phyloP scores from a whole-genome alignment of 2,797 vertebrate genomes.

The Molossus molossus region DNA sequence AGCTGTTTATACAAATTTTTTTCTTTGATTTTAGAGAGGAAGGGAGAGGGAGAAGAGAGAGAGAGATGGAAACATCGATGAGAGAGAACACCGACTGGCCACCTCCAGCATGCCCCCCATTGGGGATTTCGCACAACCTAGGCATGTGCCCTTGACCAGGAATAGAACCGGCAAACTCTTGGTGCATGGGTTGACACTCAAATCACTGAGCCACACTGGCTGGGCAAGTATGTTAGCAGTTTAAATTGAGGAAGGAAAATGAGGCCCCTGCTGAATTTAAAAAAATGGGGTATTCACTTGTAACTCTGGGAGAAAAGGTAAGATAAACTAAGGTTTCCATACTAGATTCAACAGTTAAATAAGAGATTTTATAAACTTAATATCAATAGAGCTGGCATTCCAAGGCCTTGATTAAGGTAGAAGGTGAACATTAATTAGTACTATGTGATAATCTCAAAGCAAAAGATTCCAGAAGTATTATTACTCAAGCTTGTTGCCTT shows the following conservation, averaged over 20 bases:
- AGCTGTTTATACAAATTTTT: background rate
- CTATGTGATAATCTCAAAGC: background rate
- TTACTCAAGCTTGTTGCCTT: slow-evolving; percentile 11
- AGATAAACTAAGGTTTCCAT: slow-evolving; percentile 47
- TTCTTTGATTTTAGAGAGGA: no score
- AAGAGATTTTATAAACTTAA: slow-evolving; percentile 24
- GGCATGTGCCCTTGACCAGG: no score
- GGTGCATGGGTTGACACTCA: no score
- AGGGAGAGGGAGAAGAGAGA: no score
- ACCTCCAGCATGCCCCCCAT: no score
- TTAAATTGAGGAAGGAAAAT: slow-evolving; percentile 37
- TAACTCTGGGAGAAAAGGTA: slow-evolving; percentile 24
- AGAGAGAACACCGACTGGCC: no score
- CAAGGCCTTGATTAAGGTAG: background rate
- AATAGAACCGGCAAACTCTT: no score
- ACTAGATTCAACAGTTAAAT: background rate
- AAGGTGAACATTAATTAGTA: background rate
- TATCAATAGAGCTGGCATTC: background rate
- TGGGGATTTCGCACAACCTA: no score
- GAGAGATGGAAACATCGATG: no score
- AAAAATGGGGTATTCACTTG: background rate
- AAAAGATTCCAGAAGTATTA: slow-evolving; percentile 35
- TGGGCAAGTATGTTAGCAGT: background rate
- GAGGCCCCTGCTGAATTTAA: background rate
- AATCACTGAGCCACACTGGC: no score